Percentiles rank a stretch among this genome's conserved stretches.
Evolutionary conservation across 2,797 vertebrate species (phyloP).

Genomic region (Parotocinclus haroldoi): DNA sequence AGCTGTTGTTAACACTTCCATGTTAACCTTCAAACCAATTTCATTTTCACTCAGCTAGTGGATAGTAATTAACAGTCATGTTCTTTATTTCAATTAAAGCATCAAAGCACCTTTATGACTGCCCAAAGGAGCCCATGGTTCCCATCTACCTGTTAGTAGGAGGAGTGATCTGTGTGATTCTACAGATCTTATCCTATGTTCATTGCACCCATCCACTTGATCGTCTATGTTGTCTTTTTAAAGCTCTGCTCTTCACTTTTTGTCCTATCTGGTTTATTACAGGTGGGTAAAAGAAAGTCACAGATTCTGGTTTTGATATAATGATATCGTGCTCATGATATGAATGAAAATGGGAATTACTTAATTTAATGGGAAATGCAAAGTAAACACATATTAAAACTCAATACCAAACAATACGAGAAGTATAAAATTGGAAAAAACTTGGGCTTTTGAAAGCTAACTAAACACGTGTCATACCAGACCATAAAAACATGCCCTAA

Average conservation of each 20-base stretch:
- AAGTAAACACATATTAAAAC: no score
- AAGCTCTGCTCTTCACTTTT: constrained; percentile 5
- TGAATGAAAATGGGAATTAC: no score
- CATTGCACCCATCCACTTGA: constrained; percentile 1
- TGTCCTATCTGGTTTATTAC: constrained; percentile 27
- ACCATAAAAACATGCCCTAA: no score
- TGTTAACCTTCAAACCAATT: no score
- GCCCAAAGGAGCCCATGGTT: constrained; percentile 63
- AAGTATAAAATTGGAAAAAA: no score
- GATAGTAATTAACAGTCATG: neutral
- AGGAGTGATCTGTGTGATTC: constrained; percentile 57
- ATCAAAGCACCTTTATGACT: constrained; percentile 58
- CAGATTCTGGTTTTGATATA: no score
- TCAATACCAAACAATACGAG: no score
- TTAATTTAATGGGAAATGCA: no score
- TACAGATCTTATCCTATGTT: constrained; percentile 35
- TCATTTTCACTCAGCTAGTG: neutral
- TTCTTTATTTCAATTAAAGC: constrained; percentile 51
- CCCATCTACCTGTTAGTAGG: constrained; percentile 72
- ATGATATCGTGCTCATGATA: no score
- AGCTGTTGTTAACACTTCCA: neutral
- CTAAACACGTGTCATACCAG: no score
- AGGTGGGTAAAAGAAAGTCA: constrained; percentile 11
- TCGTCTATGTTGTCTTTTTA: neutral
- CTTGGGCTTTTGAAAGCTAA: no score